phyloP scores from a whole-genome alignment of 64 coral and sea anemone species.

The Montipora sp. region DNA sequence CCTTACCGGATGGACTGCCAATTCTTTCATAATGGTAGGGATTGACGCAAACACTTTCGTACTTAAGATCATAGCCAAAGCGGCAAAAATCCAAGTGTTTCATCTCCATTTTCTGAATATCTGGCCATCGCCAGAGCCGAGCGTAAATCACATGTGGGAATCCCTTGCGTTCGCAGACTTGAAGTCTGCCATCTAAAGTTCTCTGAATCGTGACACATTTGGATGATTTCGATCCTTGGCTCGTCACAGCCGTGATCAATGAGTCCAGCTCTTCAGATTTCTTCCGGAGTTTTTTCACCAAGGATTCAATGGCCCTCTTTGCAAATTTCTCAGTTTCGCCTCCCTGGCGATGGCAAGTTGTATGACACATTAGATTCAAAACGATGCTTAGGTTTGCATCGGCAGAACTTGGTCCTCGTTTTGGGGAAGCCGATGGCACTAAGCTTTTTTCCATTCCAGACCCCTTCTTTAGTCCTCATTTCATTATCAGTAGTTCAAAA shows the following conservation, averaged over 20 bases:
- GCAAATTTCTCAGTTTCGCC: constrained; percentile 99
- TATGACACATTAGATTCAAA: constrained; percentile 96
- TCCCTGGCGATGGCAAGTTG: constrained; percentile 98
- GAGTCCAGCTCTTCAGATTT: constrained; percentile 96
- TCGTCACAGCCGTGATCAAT: constrained; percentile 90
- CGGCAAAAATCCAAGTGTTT: constrained; percentile 97
- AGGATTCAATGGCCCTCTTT: constrained; percentile 94
- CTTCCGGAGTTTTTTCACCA: constrained; percentile 95
- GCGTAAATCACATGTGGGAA: constrained; percentile 99
- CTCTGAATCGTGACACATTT: constrained; percentile 98
- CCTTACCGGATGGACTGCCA: constrained; percentile 87
- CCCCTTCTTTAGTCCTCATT: constrained; percentile 62
- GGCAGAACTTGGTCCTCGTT: constrained; percentile 88
- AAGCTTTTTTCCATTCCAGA: constrained; percentile 94
- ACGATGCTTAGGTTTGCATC: constrained; percentile 99
- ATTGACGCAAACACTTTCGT: constrained; percentile 95
- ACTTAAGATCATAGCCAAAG: constrained; percentile 96
- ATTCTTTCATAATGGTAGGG: constrained; percentile 96
- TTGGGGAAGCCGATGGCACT: constrained; percentile 88
- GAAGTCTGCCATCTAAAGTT: constrained; percentile 95
- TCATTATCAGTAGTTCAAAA: constrained; percentile 45
- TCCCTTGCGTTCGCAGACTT: constrained; percentile 97
- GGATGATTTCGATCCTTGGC: constrained; percentile 92
- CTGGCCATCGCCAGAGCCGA: constrained; percentile 95
- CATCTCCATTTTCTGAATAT: constrained; percentile 99